These are phyloP conservation scores for Anas acuta DNA, from an alignment of 2,797 vertebrate genomes.

Conservation along the genomic window DNA sequence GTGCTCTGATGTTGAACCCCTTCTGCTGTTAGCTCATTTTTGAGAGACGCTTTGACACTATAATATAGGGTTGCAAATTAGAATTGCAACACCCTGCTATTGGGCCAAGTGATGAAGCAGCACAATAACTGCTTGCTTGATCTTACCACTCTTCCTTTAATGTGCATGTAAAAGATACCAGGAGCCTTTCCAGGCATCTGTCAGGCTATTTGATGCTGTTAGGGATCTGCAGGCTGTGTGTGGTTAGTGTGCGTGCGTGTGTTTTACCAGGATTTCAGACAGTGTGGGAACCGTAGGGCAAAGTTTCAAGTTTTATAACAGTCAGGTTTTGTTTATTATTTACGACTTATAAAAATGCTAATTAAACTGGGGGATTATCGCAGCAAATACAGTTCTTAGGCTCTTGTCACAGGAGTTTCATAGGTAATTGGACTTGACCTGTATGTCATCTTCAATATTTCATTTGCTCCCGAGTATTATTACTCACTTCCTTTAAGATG, in stretches of 20 bases:
- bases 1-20: constrained; percentile 41
- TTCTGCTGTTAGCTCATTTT: constrained; percentile 40
- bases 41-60: constrained; percentile 48
- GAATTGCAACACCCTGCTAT: constrained; percentile 59
- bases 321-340: constrained; percentile 58
- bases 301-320: constrained; percentile 59
- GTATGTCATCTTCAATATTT: constrained; percentile 70
- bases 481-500: constrained; percentile 74
- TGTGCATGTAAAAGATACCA: not conserved
- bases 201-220: constrained; percentile 32
- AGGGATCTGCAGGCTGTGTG: not conserved
- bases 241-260: not conserved
- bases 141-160: constrained; percentile 45
- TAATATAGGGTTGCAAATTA: constrained; percentile 65
- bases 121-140: constrained; percentile 49
- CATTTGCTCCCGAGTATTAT: constrained; percentile 69
- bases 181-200: constrained; percentile 56
- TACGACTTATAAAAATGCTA: constrained; percentile 46
- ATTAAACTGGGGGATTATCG: constrained; percentile 36
- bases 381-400: constrained; percentile 53
- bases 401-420: constrained; percentile 66
- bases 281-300: not conserved
- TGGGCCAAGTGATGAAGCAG: constrained; percentile 56
- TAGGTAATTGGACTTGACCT: constrained; percentile 78
- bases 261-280: not conserved